These are phyloP conservation scores for Dunckerocampus dactyliophorus DNA, from an alignment of 2,113 vertebrate species.

Conservation along the genomic window DNA sequence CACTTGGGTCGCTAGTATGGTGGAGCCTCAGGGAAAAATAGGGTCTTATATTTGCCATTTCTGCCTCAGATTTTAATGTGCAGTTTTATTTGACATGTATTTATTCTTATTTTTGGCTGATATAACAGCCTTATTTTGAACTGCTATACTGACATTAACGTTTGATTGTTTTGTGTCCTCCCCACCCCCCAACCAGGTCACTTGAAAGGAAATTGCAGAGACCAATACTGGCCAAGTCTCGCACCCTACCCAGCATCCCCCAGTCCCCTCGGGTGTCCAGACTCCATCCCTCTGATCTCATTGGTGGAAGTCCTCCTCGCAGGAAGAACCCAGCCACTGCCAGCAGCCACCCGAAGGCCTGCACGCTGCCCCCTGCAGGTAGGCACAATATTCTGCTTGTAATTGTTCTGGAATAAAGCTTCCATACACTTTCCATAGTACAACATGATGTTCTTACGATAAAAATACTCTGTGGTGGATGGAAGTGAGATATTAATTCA, in stretches of 20 bases:
- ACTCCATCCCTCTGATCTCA: constrained; percentile 68
- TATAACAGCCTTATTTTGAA: too few relatives aligned
- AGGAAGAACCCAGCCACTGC: constrained; percentile 45
- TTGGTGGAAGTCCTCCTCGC: constrained; percentile 65
- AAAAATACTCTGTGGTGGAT: too few relatives aligned
- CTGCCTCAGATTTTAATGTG: too few relatives aligned
- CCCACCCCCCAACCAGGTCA: constrained; percentile 67
- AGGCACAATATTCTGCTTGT: constrained; percentile 5
- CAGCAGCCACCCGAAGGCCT: constrained; percentile 68
- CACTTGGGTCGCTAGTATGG: too few relatives aligned
- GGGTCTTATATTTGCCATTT: too few relatives aligned
- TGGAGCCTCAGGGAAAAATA: too few relatives aligned
- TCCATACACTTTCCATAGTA: constrained; percentile 1
- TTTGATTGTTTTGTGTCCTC: neutral
- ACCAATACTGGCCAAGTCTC: constrained; percentile 82
- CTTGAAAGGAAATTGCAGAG: constrained; percentile 83
- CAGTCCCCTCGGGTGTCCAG: constrained; percentile 83
- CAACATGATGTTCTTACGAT: too few relatives aligned
- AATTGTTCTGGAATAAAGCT: neutral
- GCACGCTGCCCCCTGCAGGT: constrained; percentile 83
- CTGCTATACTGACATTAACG: too few relatives aligned
- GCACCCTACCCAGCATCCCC: constrained; percentile 86
- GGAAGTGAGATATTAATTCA: neutral
- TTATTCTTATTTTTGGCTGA: too few relatives aligned
- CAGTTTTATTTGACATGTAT: too few relatives aligned